Conservation (phyloP, 2,888 invertebrate genomes). For the Xylocampa areola region DNA sequence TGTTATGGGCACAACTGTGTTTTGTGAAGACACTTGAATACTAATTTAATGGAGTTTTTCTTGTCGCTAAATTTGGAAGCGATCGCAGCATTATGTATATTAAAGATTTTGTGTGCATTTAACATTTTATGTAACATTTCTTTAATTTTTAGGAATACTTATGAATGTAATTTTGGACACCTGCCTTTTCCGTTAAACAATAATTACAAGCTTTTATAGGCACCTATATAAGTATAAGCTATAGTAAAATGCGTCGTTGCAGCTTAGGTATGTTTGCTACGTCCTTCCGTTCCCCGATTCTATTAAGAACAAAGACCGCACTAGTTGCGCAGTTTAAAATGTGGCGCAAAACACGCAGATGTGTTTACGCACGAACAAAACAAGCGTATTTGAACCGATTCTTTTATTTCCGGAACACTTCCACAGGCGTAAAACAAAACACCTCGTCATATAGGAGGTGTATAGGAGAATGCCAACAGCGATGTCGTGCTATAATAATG, state of each 20-base stretch:
- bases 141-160: too few relatives aligned
- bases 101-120: too few relatives aligned
- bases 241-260: too few relatives aligned
- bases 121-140: too few relatives aligned
- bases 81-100: too few relatives aligned
- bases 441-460: conserved; percentile 36
- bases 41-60: not conserved
- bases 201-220: too few relatives aligned
- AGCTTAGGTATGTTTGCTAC: not conserved
- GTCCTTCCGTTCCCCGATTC: not conserved
- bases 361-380: conserved; percentile 65
- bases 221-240: too few relatives aligned
- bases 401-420: conserved; percentile 58
- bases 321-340: conserved; percentile 5
- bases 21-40: conserved; percentile 3
- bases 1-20: conserved; percentile 15
- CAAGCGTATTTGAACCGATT: conserved; percentile 54
- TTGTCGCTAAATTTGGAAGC: too few relatives aligned
- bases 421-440: conserved; percentile 59
- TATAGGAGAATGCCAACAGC: conserved; percentile 27
- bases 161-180: too few relatives aligned
- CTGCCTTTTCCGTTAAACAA: too few relatives aligned
- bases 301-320: not conserved
- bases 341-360: conserved; percentile 34
- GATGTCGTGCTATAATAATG: conserved; percentile 21